Evolutionary conservation across 2,113 vertebrate genomes (phyloP).

Genomic region (Python bivittatus): DNA sequence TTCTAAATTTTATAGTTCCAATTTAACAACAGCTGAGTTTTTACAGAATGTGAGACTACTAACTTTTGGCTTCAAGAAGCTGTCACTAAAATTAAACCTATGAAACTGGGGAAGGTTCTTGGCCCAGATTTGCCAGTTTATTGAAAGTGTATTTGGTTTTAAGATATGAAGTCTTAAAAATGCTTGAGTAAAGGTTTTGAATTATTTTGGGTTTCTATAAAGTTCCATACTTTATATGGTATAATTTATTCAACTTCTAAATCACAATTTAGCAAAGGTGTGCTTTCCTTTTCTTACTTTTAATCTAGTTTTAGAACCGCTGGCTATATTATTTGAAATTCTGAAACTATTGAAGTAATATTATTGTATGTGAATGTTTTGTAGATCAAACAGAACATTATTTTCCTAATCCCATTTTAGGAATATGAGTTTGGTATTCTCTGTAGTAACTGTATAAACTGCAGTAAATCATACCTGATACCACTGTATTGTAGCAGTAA

Average conservation of each 20-base stretch:
- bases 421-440: neutral
- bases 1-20: neutral
- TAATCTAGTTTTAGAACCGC: neutral
- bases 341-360: neutral
- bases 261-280: neutral
- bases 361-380: neutral
- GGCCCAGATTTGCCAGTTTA: neutral
- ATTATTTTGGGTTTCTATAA: neutral
- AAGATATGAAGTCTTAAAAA: neutral
- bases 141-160: neutral
- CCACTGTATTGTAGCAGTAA: neutral
- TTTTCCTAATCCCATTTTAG: neutral
- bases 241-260: neutral
- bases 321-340: neutral
- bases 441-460: neutral
- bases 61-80: neutral
- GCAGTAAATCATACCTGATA: neutral
- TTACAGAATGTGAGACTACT: neutral
- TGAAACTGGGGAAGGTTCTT: neutral
- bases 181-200: neutral
- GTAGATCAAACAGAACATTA: neutral
- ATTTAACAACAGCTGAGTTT: neutral
- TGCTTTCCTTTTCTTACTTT: neutral
- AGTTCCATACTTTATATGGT: neutral
- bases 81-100: neutral